Evolutionary conservation across 2,113 vertebrate genomes (phyloP), one percentile per base, ranked within the genome.

Genomic region (Varanus komodoensis): DNA sequence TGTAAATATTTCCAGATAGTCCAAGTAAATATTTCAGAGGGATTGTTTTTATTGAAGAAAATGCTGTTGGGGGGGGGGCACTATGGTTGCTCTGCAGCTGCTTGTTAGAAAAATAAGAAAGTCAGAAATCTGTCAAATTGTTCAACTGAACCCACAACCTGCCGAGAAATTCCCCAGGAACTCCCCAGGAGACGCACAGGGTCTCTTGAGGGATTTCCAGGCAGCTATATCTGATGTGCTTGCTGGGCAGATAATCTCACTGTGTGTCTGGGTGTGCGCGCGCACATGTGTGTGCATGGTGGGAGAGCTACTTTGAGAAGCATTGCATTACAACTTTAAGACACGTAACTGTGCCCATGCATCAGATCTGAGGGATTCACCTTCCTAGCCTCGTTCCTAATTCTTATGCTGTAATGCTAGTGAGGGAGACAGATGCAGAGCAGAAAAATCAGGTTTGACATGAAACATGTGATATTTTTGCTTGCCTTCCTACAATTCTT

Each of bases 101-200:
- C 9, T 15, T 3, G 57, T 57, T 61, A 82, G 6, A 32, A n/a
- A 82, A 34, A 23, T 8, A 1, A n/a, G 61, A 57, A 34, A 8
- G 1, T 82, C 52, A 61, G 14, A 19, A 32, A 82, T 57, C 52
- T n/a, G 54, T 61, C 7, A 61, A 61, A 15, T 82, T 61, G 32
- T 61, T 32, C 34, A 54, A 27, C 6, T 81, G 50, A 82, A 29
- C 29, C 52, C 68, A 78, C 82, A 0, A 73, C 12, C 79, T 87
- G 81, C 15, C 91, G 75, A 67, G n/a, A 86, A 93, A 89, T 79
- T 90, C 84, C 4, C 50, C 0, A 44, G 17, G 54, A 83, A 82
- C 38, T 82, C 38, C 38, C 38, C 38, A 44, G 38, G 38, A 44
- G 38, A 21, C 6, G 8, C 15, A 74, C 34, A 38, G 17, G 48